A percentile compares a stretch with the other conserved stretches of the same genome.
phyloP scores from a whole-genome alignment of 2,113 vertebrate species.

The Tragelaphus strepsiceros region DNA sequence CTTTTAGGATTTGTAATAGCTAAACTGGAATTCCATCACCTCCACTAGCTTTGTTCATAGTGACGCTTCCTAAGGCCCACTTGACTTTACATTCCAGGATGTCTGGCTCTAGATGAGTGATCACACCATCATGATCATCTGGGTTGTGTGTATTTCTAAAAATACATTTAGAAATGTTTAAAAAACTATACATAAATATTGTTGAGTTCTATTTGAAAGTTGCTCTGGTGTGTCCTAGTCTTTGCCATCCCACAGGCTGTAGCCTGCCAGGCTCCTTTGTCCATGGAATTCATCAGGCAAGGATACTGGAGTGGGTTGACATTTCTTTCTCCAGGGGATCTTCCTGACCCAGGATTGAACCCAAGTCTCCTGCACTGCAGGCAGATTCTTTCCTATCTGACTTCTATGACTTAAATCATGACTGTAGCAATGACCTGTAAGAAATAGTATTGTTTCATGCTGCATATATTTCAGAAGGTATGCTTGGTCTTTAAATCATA shows the following conservation, averaged over 20 bases:
- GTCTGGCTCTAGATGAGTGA: neutral
- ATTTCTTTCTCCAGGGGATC: neutral
- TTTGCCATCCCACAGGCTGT: neutral
- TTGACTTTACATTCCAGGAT: neutral
- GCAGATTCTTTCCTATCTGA: neutral
- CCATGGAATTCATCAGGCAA: neutral
- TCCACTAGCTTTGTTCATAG: neutral
- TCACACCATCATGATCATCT: neutral
- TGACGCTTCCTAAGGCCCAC: neutral
- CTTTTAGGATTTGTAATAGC: neutral
- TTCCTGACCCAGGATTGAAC: neutral
- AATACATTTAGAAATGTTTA: neutral
- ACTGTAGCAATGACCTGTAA: neutral
- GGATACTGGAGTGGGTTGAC: neutral
- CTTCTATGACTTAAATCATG: neutral
- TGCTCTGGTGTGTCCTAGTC: neutral
- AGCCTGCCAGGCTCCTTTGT: fast-evolving
- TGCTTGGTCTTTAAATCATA: neutral
- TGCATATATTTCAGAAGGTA: neutral
- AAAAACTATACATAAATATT: neutral
- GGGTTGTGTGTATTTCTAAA: neutral
- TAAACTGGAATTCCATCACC: neutral
- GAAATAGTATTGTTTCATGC: neutral
- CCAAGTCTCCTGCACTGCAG: neutral
- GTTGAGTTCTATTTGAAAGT: neutral